These are phyloP conservation scores for Timandra comae DNA, from an alignment of 2,888 invertebrate genomes.

Conservation along the genomic window DNA sequence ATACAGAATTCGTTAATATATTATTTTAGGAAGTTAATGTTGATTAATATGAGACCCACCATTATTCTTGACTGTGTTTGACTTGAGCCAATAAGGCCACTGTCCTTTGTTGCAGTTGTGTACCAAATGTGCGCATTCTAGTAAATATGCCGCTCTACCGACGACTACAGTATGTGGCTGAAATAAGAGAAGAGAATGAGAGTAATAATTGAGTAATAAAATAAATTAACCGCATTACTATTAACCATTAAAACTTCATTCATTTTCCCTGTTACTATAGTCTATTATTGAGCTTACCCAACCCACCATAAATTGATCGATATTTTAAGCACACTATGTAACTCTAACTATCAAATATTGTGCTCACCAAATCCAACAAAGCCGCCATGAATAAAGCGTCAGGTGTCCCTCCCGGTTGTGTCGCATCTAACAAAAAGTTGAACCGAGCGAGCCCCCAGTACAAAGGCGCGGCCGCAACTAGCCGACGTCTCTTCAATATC, in stretches of 20 bases:
- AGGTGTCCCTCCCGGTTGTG: slow-evolving; percentile 96
- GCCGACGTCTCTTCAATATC: slow-evolving; percentile 88
- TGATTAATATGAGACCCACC: slow-evolving; percentile 45
- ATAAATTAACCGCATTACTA: no score
- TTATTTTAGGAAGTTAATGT: no score
- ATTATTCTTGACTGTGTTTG: slow-evolving; percentile 75
- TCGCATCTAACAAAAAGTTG: slow-evolving; percentile 94
- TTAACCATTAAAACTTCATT: no score
- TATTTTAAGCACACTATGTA: no score
- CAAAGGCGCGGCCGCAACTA: slow-evolving; percentile 87
- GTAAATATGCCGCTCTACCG: slow-evolving; percentile 90
- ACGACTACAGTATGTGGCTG: slow-evolving; percentile 96
- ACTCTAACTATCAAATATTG: not conserved
- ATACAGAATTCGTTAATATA: slow-evolving; percentile 40
- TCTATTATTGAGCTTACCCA: no score
- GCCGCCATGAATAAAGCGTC: slow-evolving; percentile 97
- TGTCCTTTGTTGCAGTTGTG: slow-evolving; percentile 98
- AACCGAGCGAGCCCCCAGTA: slow-evolving; percentile 93
- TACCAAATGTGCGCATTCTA: slow-evolving; percentile 98
- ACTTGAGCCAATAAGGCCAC: slow-evolving; percentile 99
- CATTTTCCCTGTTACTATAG: no score
- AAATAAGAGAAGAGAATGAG: no score
- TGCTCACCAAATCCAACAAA: slow-evolving; percentile 90
- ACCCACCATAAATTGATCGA: no score
- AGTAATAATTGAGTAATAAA: no score